A percentile compares a stretch with the other conserved stretches of the same genome.
These are phyloP conservation scores for Leptodactylus fuscus DNA, from an alignment of 2,113 vertebrate species.

Conservation along the genomic window DNA sequence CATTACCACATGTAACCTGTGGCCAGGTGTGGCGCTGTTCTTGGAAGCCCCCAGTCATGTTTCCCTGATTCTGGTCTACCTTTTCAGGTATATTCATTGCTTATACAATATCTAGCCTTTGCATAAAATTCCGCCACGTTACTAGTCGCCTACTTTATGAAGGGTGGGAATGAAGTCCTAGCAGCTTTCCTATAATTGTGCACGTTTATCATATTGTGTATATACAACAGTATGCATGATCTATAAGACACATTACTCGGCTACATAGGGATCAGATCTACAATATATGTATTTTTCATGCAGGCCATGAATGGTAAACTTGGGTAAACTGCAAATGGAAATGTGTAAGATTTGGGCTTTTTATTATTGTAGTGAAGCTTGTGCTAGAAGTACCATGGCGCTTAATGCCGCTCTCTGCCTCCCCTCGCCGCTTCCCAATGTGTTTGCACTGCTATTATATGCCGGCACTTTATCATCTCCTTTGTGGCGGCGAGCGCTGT, in stretches of 20 bases:
- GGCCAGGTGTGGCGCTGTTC: no score
- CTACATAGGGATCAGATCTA: neutral
- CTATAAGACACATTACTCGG: neutral
- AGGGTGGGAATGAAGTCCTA: neutral
- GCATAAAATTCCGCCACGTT: no score
- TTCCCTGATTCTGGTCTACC: no score
- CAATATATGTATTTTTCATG: neutral
- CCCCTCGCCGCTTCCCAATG: neutral
- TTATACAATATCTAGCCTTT: neutral
- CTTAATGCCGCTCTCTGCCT: neutral
- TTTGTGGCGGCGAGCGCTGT: neutral
- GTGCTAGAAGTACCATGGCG: neutral
- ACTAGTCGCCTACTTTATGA: no score
- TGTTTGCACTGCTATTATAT: neutral
- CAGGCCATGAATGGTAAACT: neutral
- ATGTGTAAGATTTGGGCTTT: neutral
- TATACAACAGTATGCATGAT: neutral
- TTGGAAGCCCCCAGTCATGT: no score
- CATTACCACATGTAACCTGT: neutral
- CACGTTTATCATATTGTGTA: no score
- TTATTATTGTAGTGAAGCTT: neutral
- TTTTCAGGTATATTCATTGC: neutral
- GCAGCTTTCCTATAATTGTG: neutral
- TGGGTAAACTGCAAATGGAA: neutral
- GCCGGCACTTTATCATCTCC: conserved; percentile 8